These are phyloP conservation scores for Automeris io DNA, from an alignment of 2,888 invertebrate genomes.

Conservation along the genomic window DNA sequence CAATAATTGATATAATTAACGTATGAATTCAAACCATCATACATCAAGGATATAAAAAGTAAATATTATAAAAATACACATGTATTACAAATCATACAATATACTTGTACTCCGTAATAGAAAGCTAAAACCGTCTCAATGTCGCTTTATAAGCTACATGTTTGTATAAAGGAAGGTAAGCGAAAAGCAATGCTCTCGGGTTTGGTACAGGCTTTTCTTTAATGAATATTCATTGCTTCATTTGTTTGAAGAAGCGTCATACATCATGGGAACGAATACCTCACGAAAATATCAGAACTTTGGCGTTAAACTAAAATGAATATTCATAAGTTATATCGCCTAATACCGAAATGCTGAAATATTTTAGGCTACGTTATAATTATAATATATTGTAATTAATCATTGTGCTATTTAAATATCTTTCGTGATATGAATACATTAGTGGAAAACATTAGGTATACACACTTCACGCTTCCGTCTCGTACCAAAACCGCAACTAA, in stretches of 20 bases:
- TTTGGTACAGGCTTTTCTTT: slow-evolving; percentile 42
- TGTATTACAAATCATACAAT: no score
- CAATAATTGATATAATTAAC: no score
- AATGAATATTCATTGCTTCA: slow-evolving; percentile 63
- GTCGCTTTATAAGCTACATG: slow-evolving; percentile 27
- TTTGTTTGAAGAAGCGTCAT: slow-evolving; percentile 61
- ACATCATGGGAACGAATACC: slow-evolving; percentile 48
- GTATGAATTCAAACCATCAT: no score
- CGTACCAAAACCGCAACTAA: no score
- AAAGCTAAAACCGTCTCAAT: slow-evolving; percentile 10
- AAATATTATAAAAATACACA: no score
- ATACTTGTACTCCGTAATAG: no score
- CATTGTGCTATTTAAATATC: no score
- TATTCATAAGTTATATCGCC: slow-evolving; percentile 25
- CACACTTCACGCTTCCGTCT: no score
- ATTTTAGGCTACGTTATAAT: neutral
- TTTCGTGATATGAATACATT: no score
- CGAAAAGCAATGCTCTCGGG: slow-evolving; percentile 39
- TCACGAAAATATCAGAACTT: slow-evolving; percentile 35
- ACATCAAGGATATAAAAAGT: no score
- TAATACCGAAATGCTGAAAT: neutral
- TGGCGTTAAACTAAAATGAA: slow-evolving; percentile 32
- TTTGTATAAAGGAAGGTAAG: slow-evolving; percentile 32
- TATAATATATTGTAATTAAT: neutral
- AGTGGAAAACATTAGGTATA: no score